A percentile compares a stretch with the other conserved stretches of the same genome.
These are phyloP conservation scores for Battus philenor DNA, from an alignment of 1,140 invertebrate species.

Conservation along the genomic window DNA sequence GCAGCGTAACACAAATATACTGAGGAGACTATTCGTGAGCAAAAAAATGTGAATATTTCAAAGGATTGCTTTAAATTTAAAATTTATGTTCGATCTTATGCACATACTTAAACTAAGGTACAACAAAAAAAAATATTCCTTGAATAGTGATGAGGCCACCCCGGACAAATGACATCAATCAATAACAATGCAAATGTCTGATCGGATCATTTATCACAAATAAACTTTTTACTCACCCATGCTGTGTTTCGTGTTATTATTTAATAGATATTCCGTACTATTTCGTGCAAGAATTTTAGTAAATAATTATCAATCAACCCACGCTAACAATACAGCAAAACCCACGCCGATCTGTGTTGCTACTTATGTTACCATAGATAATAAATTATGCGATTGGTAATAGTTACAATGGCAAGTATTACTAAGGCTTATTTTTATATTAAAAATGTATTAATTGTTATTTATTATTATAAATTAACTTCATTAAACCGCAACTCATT, in stretches of 20 bases:
- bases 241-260: slow-evolving; percentile 18
- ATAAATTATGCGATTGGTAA: too few relatives aligned
- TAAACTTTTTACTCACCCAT: slow-evolving; percentile 34
- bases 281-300: slow-evolving; percentile 26
- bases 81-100: slow-evolving; percentile 10
- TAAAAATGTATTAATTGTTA: too few relatives aligned
- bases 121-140: slow-evolving; percentile 26
- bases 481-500: too few relatives aligned
- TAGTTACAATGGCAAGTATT: too few relatives aligned
- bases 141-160: slow-evolving; percentile 34
- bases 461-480: too few relatives aligned
- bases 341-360: slow-evolving; percentile 63
- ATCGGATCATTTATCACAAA: slow-evolving; percentile 13
- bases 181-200: slow-evolving; percentile 43
- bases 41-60: slow-evolving; percentile 10
- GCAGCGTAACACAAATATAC: slow-evolving; percentile 1
- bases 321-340: slow-evolving; percentile 51
- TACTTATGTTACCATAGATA: slow-evolving; percentile 23
- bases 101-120: slow-evolving; percentile 23
- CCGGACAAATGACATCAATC: slow-evolving; percentile 54
- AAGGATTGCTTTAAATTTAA: slow-evolving; percentile 12
- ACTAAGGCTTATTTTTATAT: too few relatives aligned
- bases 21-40: not conserved
- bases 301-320: slow-evolving; percentile 45
- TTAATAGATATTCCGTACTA: slow-evolving; percentile 22